Evolutionary conservation across 2,113 vertebrate genomes (phyloP).

Genomic region (Zapornia atra): DNA sequence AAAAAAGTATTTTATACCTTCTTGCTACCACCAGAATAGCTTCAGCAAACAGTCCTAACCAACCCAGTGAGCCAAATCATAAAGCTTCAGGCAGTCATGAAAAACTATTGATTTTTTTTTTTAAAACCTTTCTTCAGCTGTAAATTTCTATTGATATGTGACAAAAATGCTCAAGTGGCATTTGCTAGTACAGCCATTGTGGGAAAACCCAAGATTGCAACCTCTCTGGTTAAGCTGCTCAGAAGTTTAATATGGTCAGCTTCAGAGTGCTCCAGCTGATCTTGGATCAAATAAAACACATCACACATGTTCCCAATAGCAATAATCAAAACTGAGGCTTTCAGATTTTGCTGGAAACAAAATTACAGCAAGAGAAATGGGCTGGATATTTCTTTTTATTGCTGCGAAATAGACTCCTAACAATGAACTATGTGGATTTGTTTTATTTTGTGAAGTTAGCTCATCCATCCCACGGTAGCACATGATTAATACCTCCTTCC

Average conservation of each 20-base stretch:
- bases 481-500: fast-evolving
- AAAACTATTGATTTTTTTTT: slow-evolving; percentile 63
- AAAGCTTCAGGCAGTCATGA: slow-evolving; percentile 60
- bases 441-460: not conserved
- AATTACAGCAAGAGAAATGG: not conserved
- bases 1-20: slow-evolving; percentile 14
- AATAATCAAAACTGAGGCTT: slow-evolving; percentile 19
- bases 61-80: slow-evolving; percentile 69
- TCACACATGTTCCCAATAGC: not conserved
- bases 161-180: slow-evolving; percentile 57
- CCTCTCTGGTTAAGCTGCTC: not conserved
- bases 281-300: slow-evolving; percentile 34
- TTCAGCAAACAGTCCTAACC: slow-evolving; percentile 52
- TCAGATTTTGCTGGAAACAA: not conserved
- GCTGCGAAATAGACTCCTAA: not conserved
- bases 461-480: not conserved
- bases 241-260: not conserved
- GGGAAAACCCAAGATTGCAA: slow-evolving; percentile 25
- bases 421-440: not conserved
- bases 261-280: not conserved
- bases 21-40: slow-evolving; percentile 32
- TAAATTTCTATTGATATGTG: slow-evolving; percentile 68
- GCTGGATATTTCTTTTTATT: not conserved
- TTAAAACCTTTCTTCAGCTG: slow-evolving; percentile 31
- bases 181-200: not conserved